Percentiles rank a stretch among this genome's conserved stretches.
Evolutionary conservation across 1,140 invertebrate genomes (phyloP).

Genomic region (Eriosoma lanigerum): DNA sequence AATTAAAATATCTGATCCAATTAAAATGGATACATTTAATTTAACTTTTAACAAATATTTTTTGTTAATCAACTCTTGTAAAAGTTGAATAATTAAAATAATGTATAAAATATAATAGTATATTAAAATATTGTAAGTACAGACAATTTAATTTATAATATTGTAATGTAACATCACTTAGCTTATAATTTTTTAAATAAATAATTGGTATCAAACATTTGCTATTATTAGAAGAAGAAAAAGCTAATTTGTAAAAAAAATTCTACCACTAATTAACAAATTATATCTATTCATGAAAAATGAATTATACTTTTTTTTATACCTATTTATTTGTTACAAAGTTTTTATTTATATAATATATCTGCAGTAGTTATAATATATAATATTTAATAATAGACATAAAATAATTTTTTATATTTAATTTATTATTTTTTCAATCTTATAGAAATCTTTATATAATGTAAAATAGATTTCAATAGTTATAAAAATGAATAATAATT

Average conservation of each 20-base stretch:
- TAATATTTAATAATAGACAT: not conserved
- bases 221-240: constrained; percentile 4
- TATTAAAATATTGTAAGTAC: too few relatives aligned
- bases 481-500: not conserved
- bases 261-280: constrained; percentile 29
- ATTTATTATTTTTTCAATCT: not conserved
- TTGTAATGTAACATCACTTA: constrained; percentile 21
- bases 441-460: not conserved
- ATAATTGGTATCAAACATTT: constrained; percentile 5
- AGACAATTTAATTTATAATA: not conserved
- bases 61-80: not conserved
- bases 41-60: not conserved
- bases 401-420: not conserved
- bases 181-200: not conserved
- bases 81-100: not conserved
- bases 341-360: constrained; percentile 34
- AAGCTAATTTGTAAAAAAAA: constrained; percentile 21
- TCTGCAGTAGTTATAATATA: constrained; percentile 7
- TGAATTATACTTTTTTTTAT: constrained; percentile 36
- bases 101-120: not conserved
- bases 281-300: constrained; percentile 10
- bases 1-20: not conserved
- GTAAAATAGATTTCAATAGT: constrained; percentile 8
- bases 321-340: constrained; percentile 12
- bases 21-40: not conserved